Base-by-base conservation (phyloP, 2,113 vertebrate genomes). In the Megaleporinus macrocephalus region DNA sequence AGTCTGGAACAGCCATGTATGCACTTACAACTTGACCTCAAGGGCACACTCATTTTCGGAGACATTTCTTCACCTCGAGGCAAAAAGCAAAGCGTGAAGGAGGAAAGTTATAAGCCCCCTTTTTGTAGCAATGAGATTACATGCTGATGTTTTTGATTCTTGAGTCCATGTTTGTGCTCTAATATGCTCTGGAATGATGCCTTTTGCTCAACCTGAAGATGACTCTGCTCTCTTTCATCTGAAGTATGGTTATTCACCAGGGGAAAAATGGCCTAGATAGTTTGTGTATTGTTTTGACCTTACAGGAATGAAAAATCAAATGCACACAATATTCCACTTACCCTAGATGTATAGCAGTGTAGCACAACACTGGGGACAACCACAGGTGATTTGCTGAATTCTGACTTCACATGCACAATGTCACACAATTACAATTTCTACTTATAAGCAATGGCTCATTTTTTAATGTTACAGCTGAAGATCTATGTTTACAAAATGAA, bases 51-150 rank as follows among this genome's bases (percentile, higher is more conserved):
- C 10, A 61, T 69, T 72, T 72, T n/a, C 15, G 16, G 24, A 30
- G 12, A n/a, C 24, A 41, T 59, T 76, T 74, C 0, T 81, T 84
- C 61, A 63, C 57, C 13, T 26, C 30, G 13, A 27, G 14, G 55
- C 13, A 47, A 47, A n/a, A 59, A 71, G 33, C 33, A 44, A 12
- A 70, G 66, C 41, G 36, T 70, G 22, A 44, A 41, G 11, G n/a
- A 59, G 24, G 11, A 29, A 70, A 79, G 53, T 61, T 57, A 59
- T 55, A 20, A 69, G 30, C 57, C 24, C 13, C 15, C 29, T 53
- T 63, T 53, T 63, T n/a, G 26, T 77, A 36, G 41, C 4, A 22
- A 12, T 7, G 29, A 57, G 72, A 57, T 57, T 73, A 29, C 57
- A 61, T 10, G 20, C 7, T 61, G 10, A 24, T 68, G 20, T 68